Conservation (phyloP, 2,888 invertebrate genomes). For the Drosophila acutilabella region DNA sequence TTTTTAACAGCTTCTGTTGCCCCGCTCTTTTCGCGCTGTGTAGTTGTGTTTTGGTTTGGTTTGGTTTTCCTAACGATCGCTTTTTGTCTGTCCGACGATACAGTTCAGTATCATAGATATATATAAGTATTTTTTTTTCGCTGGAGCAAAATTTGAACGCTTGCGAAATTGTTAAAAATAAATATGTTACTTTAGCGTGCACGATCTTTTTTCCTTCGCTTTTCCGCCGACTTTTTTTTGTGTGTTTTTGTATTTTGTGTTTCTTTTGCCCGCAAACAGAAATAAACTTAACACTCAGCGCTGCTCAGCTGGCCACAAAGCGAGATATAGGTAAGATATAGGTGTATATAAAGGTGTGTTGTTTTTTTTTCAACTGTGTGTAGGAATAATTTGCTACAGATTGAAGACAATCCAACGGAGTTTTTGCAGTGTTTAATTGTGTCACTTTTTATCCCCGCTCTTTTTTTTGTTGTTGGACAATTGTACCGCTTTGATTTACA, state of each 20-base stretch:
- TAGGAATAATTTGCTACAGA: conserved; percentile 25
- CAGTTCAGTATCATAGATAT: conserved; percentile 39
- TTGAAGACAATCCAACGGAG: conserved; percentile 21
- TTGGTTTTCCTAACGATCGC: conserved; percentile 55
- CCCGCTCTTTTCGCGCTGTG: conserved; percentile 12
- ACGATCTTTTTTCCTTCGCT: conserved; percentile 63
- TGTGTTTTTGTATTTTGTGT: conserved; percentile 4
- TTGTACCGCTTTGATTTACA: conserved; percentile 39
- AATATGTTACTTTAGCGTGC: conserved; percentile 69
- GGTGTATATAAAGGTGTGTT: conserved; percentile 11
- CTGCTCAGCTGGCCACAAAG: conserved; percentile 36
- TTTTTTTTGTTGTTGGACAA: conserved; percentile 23
- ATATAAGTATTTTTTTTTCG: conserved; percentile 37
- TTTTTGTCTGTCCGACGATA: conserved; percentile 36
- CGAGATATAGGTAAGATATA: conserved; percentile 13
- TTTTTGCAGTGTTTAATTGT: conserved; percentile 34
- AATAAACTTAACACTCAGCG: conserved; percentile 77
- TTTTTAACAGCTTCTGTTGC: conserved; percentile 50
- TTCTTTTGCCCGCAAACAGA: conserved; percentile 57
- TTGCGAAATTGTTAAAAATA: conserved; percentile 81
- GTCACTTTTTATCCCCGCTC: conserved; percentile 39
- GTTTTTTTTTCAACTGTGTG: neutral
- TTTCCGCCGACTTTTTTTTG: conserved; percentile 31
- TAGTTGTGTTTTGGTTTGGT: conserved; percentile 10
- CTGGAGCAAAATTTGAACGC: conserved; percentile 68